Conservation (phyloP, 2,888 invertebrate genomes). For the Chrysina gloriosa region DNA sequence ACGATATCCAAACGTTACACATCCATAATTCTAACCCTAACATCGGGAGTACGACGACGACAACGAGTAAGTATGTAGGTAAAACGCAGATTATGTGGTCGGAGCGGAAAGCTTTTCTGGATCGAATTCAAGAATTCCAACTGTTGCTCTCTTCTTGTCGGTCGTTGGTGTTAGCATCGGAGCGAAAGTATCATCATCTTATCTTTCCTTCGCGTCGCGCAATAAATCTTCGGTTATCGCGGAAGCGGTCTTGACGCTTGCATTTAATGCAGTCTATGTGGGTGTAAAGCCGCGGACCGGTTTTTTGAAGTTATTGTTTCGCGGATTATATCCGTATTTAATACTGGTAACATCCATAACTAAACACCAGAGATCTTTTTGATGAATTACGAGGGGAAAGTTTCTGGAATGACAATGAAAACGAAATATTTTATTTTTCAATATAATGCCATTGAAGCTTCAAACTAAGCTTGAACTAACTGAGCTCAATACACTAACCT, state of each 20-base stretch:
- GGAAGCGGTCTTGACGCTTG: conserved; percentile 24
- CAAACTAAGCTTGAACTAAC: no score
- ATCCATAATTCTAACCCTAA: no score
- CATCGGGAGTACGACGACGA: no score
- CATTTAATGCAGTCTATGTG: conserved; percentile 13
- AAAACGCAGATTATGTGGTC: background rate
- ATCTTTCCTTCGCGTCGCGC: conserved; percentile 11
- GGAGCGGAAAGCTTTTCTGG: conserved; percentile 10
- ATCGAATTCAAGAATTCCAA: conserved; percentile 25
- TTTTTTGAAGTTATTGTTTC: conserved; percentile 8
- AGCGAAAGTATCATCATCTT: conserved; percentile 8
- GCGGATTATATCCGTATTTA: conserved; percentile 23
- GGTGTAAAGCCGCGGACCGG: conserved; percentile 5
- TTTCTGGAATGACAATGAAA: no score
- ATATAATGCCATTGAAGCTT: no score
- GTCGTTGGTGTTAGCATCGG: background rate
- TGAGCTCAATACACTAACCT: no score
- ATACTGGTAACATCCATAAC: conserved; percentile 17
- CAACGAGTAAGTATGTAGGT: no score
- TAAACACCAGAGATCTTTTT: background rate
- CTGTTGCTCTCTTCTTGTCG: background rate
- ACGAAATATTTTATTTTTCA: no score
- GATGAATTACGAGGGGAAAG: no score
- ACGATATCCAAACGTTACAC: no score
- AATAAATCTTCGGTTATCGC: conserved; percentile 23